Evolutionary conservation across 2,888 invertebrate genomes (phyloP).

Genomic region (Napeogenes sylphis): DNA sequence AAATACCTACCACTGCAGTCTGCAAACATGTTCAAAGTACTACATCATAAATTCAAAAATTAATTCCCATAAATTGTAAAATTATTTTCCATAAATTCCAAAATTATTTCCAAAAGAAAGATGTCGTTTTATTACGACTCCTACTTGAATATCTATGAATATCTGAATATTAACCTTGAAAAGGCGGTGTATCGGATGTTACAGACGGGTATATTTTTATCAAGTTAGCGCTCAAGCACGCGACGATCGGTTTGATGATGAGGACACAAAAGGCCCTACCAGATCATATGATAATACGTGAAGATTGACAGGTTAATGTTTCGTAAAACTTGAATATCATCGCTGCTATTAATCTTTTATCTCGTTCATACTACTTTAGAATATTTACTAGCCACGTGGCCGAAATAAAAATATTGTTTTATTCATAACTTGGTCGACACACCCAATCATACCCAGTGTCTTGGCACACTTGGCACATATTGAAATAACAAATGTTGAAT

Average conservation of each 20-base stretch:
- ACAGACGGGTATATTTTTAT: slow-evolving; percentile 47
- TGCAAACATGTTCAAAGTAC: too few relatives aligned
- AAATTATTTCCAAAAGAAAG: too few relatives aligned
- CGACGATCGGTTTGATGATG: slow-evolving; percentile 52
- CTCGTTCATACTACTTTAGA: not conserved
- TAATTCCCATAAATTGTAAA: too few relatives aligned
- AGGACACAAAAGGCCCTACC: slow-evolving; percentile 47
- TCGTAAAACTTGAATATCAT: slow-evolving; percentile 17
- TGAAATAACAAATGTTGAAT: slow-evolving; percentile 14
- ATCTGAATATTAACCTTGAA: slow-evolving; percentile 22
- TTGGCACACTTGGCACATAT: slow-evolving; percentile 17
- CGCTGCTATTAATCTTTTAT: not conserved
- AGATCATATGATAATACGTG: slow-evolving; percentile 30
- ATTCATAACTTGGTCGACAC: not conserved
- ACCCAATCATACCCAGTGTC: slow-evolving; percentile 5
- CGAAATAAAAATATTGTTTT: slow-evolving; percentile 11
- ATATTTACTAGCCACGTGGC: slow-evolving; percentile 7
- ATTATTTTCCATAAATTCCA: too few relatives aligned
- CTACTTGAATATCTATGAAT: slow-evolving; percentile 13
- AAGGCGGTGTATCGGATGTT: slow-evolving; percentile 32
- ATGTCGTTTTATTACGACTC: too few relatives aligned
- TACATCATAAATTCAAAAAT: too few relatives aligned
- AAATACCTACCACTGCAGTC: too few relatives aligned
- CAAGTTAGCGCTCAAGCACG: slow-evolving; percentile 45
- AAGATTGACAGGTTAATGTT: slow-evolving; percentile 32